Evolutionary conservation across 2,797 vertebrate species (phyloP), one percentile per base, ranked within the genome.

Genomic region (Nyctibius grandis): DNA sequence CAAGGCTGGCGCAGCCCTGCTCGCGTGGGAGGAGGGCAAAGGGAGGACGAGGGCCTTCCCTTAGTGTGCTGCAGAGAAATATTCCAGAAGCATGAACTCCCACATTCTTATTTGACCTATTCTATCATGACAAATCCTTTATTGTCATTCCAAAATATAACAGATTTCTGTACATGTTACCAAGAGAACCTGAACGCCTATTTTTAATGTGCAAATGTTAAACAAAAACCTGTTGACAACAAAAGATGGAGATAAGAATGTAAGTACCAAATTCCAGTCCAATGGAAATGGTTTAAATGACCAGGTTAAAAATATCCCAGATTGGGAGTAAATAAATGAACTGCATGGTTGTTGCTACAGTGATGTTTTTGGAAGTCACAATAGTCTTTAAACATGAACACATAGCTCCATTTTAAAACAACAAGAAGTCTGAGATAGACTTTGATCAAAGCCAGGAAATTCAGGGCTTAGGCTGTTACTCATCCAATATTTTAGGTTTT

Each of bases 1-100:
- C 23, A 2, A 9, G 56, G 9, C 9, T 1, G 2, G 0, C 2
- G 0, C 44, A 17, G 56, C 34, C 34, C 26, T 33, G 38, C 29
- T n/a, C 11, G 1, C 44, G 47, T 5, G 11, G 59, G 17, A 47
- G 29, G n/a, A 20, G 48, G 65, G 29, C 50, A 14, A 38, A 17
- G 22, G 57, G 50, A 38, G 15, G 23, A 3, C 3, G 28, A 8
- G 45, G 19, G 65, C 65, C 67, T n/a, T 51, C 15, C 51, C 47
- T 9, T 9, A 6, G 22, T 1, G 12, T 19, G 38, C 59, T 31
- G 11, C 65, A 48, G 51, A 13, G 40, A 47, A 67, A 47, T 34
- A 29, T 6, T 34, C 34, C 45, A 65, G 60, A 5, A 72, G 19
- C 42, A 48, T 48, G 48, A 54, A 12, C 31, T 33, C 18, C 12